Evolutionary conservation across 2,113 vertebrate genomes (phyloP).

Genomic region (Hemiscyllium ocellatum): DNA sequence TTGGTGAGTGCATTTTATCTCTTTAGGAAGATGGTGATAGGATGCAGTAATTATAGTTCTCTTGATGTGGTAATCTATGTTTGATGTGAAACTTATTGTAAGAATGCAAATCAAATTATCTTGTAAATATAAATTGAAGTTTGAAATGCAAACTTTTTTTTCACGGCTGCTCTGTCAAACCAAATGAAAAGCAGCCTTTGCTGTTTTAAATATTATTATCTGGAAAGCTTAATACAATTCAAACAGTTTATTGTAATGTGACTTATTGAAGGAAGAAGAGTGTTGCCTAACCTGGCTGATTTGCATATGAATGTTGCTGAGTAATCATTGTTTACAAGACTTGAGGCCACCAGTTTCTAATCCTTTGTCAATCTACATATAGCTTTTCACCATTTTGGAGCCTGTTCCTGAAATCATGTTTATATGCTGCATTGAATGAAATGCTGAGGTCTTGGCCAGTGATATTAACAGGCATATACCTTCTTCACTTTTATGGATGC

Average conservation of each 20-base stretch:
- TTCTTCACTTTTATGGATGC: neutral
- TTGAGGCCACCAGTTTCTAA: neutral
- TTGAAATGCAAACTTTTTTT: neutral
- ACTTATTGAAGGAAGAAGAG: neutral
- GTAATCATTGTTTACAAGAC: neutral
- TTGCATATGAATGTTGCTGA: neutral
- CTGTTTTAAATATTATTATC: neutral
- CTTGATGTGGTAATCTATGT: neutral
- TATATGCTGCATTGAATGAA: neutral
- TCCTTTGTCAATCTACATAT: neutral
- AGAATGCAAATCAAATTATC: neutral
- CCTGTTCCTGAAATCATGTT: neutral
- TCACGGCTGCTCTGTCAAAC: neutral
- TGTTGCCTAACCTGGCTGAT: neutral
- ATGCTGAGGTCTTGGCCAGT: neutral
- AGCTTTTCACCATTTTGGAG: neutral
- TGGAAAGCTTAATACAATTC: neutral
- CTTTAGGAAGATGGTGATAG: neutral
- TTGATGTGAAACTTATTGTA: neutral
- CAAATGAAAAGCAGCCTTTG: neutral
- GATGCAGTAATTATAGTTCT: neutral
- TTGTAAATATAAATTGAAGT: neutral
- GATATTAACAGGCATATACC: neutral
- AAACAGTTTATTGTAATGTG: neutral
- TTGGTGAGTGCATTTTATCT: slow-evolving; percentile 61